Evolutionary conservation across 2,113 vertebrate genomes (phyloP).

Genomic region (Calyptomena viridis): DNA sequence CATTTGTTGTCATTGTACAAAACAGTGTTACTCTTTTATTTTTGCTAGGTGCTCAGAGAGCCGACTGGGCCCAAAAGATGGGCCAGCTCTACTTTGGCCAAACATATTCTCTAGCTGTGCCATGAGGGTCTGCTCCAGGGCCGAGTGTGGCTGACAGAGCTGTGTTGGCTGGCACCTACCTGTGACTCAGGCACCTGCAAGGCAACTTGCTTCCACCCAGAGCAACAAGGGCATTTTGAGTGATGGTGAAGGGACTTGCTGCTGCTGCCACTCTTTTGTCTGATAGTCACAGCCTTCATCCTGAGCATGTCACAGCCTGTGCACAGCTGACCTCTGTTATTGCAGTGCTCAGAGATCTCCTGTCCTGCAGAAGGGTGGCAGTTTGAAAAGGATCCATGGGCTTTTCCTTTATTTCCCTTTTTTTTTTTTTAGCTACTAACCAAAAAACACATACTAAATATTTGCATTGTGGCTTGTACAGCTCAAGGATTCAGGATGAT

Average conservation of each 20-base stretch:
- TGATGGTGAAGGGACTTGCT: not conserved
- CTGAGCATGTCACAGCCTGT: not conserved
- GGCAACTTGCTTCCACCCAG: not conserved
- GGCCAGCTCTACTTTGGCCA: not conserved
- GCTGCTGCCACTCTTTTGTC: not conserved
- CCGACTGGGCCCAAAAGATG: not conserved
- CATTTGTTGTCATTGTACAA: not conserved
- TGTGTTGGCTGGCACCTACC: not conserved
- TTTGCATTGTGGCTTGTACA: not conserved
- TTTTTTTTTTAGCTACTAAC: not conserved
- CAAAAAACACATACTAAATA: slow-evolving; percentile 23
- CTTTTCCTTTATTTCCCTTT: not conserved
- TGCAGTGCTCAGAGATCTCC: not conserved
- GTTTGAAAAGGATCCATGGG: not conserved
- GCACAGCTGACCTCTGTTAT: not conserved
- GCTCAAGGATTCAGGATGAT: slow-evolving; percentile 14
- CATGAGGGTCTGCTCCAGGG: not conserved
- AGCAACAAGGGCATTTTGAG: not conserved
- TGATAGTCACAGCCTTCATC: not conserved
- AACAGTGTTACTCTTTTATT: not conserved
- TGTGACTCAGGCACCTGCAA: not conserved
- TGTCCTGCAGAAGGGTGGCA: not conserved
- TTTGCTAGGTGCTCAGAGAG: not conserved
- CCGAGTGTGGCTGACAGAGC: not conserved
- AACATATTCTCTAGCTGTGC: not conserved